Conservation (phyloP, 2,113 vertebrate species). For the Anolis carolinensis region DNA sequence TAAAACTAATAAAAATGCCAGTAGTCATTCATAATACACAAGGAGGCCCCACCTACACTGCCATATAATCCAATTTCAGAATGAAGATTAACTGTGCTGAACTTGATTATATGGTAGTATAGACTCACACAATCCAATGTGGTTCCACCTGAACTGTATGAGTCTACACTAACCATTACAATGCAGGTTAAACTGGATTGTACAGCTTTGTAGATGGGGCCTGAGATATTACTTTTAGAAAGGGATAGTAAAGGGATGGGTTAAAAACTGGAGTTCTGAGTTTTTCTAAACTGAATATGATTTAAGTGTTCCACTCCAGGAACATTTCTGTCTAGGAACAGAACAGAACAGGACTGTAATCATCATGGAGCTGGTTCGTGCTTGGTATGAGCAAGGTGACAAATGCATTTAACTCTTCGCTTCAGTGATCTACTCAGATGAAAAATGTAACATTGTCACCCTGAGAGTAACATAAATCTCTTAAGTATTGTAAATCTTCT, state of each 20-base stretch:
- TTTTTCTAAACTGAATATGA: background rate
- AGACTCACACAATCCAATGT: too few species aligned
- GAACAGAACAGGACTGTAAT: background rate
- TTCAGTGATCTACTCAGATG: constrained; percentile 3
- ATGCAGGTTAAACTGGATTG: too few species aligned
- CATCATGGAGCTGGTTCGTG: background rate
- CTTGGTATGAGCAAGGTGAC: background rate
- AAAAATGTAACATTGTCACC: background rate
- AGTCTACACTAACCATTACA: too few species aligned
- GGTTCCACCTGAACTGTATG: too few species aligned
- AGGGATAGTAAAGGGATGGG: background rate
- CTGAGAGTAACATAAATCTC: background rate
- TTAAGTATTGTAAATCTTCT: background rate
- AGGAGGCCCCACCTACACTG: background rate
- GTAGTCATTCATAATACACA: background rate
- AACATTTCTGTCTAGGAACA: background rate
- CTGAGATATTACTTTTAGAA: too few species aligned
- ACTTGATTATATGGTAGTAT: too few species aligned
- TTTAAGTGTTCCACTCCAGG: background rate
- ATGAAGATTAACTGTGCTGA: too few species aligned
- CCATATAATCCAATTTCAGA: too few species aligned
- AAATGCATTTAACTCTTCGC: background rate
- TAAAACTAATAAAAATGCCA: background rate
- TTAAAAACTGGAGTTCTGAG: background rate
- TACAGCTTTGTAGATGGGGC: too few species aligned